A percentile compares a stretch with the other conserved stretches of the same genome.
Evolutionary conservation across 2,113 vertebrate genomes (phyloP).

Genomic region (Colossoma macropomum): DNA sequence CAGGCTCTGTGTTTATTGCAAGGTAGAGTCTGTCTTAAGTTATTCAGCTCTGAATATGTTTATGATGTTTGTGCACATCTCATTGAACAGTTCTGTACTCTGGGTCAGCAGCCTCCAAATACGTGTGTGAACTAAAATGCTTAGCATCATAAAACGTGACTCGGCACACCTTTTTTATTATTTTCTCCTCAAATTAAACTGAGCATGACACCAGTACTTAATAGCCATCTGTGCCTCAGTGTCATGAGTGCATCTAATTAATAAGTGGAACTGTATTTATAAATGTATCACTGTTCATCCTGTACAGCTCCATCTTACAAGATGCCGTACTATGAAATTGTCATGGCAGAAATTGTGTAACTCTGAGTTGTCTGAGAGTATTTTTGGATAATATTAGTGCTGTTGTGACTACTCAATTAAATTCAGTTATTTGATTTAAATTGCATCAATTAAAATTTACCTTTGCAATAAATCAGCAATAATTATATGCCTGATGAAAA

Average conservation of each 20-base stretch:
- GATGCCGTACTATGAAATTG: too few relatives aligned
- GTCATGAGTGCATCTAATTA: neutral
- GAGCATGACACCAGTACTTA: neutral
- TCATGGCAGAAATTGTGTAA: too few relatives aligned
- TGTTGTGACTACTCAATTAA: too few relatives aligned
- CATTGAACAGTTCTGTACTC: neutral
- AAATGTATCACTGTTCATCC: neutral
- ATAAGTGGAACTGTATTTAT: neutral
- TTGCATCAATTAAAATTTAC: too few relatives aligned
- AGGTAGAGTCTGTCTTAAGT: neutral
- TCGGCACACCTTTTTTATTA: neutral
- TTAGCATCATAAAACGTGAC: neutral
- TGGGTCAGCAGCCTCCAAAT: neutral
- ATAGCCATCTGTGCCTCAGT: neutral
- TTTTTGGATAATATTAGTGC: too few relatives aligned
- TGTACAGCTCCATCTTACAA: neutral
- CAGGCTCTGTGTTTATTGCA: neutral
- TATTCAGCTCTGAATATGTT: neutral
- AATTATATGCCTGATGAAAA: too few relatives aligned
- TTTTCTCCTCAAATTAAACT: neutral
- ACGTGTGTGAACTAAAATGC: neutral
- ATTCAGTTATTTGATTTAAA: too few relatives aligned
- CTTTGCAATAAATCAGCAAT: too few relatives aligned
- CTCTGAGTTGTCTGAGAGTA: too few relatives aligned
- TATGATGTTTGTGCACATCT: neutral